A percentile compares a stretch with the other conserved stretches of the same genome.
phyloP scores from a whole-genome alignment of 2,113 vertebrate genomes.

The Pluvianellus socialis region DNA sequence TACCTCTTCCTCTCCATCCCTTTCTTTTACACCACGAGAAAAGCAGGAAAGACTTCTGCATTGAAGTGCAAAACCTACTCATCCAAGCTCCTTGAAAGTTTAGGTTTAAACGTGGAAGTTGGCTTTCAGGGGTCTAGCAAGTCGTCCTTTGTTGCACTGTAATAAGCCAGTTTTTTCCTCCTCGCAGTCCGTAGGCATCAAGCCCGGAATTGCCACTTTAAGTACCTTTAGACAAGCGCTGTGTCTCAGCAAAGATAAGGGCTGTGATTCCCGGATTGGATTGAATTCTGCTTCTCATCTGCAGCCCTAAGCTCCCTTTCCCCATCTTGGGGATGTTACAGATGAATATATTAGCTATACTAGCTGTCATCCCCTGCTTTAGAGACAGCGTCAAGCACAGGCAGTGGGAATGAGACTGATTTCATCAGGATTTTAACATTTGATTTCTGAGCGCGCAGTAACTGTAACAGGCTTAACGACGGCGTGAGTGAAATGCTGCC shows the following conservation, averaged over 20 bases:
- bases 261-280: neutral
- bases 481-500: neutral
- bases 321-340: fast-evolving
- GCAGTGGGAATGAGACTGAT: fast-evolving
- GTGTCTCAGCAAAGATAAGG: neutral
- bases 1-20: neutral
- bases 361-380: neutral
- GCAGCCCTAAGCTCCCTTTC: neutral
- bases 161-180: neutral
- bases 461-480: neutral
- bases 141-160: neutral
- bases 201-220: neutral
- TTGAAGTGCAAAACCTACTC: neutral
- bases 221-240: neutral
- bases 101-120: neutral
- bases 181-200: neutral
- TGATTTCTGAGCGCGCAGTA: neutral
- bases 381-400: neutral
- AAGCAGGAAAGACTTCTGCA: neutral
- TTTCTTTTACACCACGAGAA: neutral
- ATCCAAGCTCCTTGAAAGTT: neutral
- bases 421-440: neutral
- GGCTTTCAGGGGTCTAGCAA: neutral
- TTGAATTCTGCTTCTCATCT: neutral
- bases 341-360: neutral